Base-by-base conservation (phyloP, 2,113 vertebrate species). In the Etheostoma cragini region DNA sequence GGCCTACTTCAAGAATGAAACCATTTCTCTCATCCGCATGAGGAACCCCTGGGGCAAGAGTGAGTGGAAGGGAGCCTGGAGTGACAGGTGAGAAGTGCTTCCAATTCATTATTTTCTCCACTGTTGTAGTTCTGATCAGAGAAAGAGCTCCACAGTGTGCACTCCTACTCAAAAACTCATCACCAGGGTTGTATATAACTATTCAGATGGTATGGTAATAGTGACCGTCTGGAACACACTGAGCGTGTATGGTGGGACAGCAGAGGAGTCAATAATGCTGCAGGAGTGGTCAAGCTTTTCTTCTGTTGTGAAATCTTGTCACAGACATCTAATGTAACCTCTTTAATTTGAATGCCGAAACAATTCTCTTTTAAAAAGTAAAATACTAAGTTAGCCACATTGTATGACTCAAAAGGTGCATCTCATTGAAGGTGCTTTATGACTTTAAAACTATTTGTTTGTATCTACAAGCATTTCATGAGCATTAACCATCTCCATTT, bases 21-120 rank as follows among this genome's bases (percentile, higher is more conserved):
- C 97, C 65, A 87, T 98, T 3, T 96, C 96, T 56, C 94, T 99
- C 95, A 88, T 99, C 87, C 95, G 97, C 75, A 94, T 99, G 95
- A 97, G 98, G 87, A 99, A 99, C 57, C 98, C 98, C 14, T 96
- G 98, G 96, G 98, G 98, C 21, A 96, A 93, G 62, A 97, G 80
- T 0, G 98, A 99, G 83, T 99, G 98, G 98, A 97, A 91, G 0
- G 98, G 97, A 0, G 72, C 97, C 19, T 99, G 98, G 98, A 98
- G 97, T 1, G 98, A 99, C 93, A 94, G 91, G 97, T 98, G 84
- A 93, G 96, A 72, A 65, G 61, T 22, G 35, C 11, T 35, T 30
- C 21, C 11, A 38, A 2, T 13, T 52, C 1, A 47, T 10, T 17
- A 42, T 45, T 1, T 24, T 14, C 42, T 64, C 8, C 22, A 45